Conservation (phyloP, 2,113 vertebrate genomes). For the Bufo gargarizans region DNA sequence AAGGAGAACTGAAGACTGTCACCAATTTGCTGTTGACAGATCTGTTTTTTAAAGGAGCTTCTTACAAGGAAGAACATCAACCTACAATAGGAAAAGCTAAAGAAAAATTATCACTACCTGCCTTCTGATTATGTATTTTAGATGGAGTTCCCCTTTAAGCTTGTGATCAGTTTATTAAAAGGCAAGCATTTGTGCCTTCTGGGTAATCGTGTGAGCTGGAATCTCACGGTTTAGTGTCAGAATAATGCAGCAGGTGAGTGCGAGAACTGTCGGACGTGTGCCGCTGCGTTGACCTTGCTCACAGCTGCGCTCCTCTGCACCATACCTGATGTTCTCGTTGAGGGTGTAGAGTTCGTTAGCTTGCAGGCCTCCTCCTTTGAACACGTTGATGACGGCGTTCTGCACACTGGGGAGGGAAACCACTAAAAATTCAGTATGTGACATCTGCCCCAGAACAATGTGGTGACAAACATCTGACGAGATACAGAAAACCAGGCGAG, state of each 20-base stretch:
- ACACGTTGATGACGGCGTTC: constrained; percentile 92
- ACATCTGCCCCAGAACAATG: background rate
- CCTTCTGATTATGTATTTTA: background rate
- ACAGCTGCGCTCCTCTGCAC: background rate
- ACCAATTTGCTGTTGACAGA: too few relatives aligned
- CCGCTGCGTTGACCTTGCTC: background rate
- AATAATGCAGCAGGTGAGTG: background rate
- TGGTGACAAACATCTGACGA: background rate
- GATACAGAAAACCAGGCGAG: background rate
- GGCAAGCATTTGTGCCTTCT: background rate
- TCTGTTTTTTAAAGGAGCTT: too few relatives aligned
- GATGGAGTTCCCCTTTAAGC: background rate
- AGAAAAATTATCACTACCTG: too few relatives aligned
- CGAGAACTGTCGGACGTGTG: background rate
- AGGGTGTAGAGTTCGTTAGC: constrained; percentile 86
- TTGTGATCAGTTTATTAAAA: too few relatives aligned
- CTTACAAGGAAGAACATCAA: too few relatives aligned
- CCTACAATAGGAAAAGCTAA: too few relatives aligned
- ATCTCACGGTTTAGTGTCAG: background rate
- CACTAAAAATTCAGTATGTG: constrained; percentile 28
- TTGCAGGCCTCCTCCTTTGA: constrained; percentile 88
- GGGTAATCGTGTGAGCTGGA: background rate
- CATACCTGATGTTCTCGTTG: constrained; percentile 93
- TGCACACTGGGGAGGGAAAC: constrained; percentile 81
- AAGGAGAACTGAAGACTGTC: too few relatives aligned